phyloP scores from a whole-genome alignment of 2,797 vertebrate species.

The Halcyon chelicuti region DNA sequence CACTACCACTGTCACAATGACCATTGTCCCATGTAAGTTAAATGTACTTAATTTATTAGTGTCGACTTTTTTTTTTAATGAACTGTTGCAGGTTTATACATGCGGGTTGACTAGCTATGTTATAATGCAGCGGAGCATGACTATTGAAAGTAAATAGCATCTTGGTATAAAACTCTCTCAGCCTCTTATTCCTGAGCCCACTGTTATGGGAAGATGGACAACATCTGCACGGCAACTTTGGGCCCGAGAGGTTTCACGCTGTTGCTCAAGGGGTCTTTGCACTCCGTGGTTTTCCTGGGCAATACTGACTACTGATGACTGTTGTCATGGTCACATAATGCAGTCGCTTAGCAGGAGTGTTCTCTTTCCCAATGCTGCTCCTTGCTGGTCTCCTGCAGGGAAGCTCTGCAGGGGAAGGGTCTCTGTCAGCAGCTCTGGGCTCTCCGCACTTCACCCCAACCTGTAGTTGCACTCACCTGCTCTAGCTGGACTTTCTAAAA shows the following conservation, averaged over 20 bases:
- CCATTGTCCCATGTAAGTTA: constrained; percentile 23
- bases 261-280: neutral
- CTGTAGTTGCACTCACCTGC: neutral
- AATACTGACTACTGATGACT: no score
- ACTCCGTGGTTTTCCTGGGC: neutral
- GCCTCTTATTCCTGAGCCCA: constrained; percentile 24
- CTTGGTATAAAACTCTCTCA: constrained; percentile 36
- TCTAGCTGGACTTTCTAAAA: neutral
- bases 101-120: neutral
- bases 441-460: neutral
- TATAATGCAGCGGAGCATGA: neutral
- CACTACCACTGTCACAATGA: neutral
- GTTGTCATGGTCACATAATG: neutral
- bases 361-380: neutral
- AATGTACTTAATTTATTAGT: constrained; percentile 72
- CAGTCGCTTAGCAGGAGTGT: neutral
- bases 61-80: constrained; percentile 24
- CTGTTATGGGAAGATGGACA: rapidly evolving
- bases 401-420: neutral
- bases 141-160: constrained; percentile 55
- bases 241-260: neutral
- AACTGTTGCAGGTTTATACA: constrained; percentile 11
- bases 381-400: neutral
- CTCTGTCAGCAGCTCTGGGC: neutral
- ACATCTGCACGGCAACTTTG: rapidly evolving